A percentile compares a stretch with the other conserved stretches of the same genome.
phyloP scores from a whole-genome alignment of 2,797 vertebrate species.

The Malacoraja senta region DNA sequence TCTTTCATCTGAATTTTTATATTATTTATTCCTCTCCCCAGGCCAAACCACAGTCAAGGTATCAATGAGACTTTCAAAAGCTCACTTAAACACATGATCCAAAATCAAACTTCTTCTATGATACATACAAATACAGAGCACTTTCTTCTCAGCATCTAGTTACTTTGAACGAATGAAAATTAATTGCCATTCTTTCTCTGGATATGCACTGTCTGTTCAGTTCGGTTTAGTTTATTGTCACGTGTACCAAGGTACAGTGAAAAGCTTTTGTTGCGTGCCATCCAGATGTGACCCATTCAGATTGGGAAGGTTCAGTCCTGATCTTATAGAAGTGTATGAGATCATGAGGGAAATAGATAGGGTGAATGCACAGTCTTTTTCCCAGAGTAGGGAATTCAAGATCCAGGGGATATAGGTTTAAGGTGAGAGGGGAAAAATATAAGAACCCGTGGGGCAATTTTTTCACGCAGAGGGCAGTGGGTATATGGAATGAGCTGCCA shows the following conservation, averaged over 20 bases:
- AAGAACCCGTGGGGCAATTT: too few relatives aligned
- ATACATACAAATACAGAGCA: neutral
- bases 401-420: too few relatives aligned
- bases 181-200: neutral
- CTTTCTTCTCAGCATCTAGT: neutral
- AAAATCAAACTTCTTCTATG: neutral
- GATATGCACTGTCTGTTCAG: neutral
- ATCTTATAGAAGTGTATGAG: neutral
- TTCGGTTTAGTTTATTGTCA: too few relatives aligned
- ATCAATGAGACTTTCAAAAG: neutral
- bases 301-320: neutral
- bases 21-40: neutral
- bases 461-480: too few relatives aligned
- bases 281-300: neutral
- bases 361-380: too few relatives aligned
- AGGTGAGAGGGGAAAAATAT: too few relatives aligned
- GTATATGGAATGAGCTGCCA: too few relatives aligned
- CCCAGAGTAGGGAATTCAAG: too few relatives aligned
- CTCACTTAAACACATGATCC: neutral
- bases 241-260: too few relatives aligned
- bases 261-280: too few relatives aligned
- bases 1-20: too few relatives aligned
- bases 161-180: neutral
- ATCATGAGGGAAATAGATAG: too few relatives aligned
- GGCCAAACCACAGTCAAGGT: neutral